Base-by-base conservation (phyloP, 2,113 vertebrate genomes). In the Actenoides hombroni region DNA sequence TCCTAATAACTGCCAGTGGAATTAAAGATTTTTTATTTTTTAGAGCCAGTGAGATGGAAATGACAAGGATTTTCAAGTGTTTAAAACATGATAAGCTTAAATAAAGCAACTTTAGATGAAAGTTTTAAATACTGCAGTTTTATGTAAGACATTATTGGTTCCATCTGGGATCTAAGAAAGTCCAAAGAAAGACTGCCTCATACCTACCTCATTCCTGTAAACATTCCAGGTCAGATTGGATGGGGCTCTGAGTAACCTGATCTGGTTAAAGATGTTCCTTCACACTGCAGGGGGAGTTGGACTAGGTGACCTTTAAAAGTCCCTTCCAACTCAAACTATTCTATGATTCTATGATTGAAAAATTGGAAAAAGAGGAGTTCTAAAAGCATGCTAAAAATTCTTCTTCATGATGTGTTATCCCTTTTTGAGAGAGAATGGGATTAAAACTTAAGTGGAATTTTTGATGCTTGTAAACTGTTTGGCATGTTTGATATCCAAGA, bases 141-240 rank as follows among this genome's bases (percentile, higher is more conserved):
- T 88, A 64, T 76, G n/a, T 83, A 83, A 25, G 53, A 5, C 4
- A 28, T 7, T 21, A 28, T 21, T 75, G 13, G 6, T 75, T 90
- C 90, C 16, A 71, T 0, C 5, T 0, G 0, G 9, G 16, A 89
- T 5, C 3, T 77, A n/a, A 81, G 13, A 29, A 5, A 21, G 18
- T 29, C 13, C 8, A n/a, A 54, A 83, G 7, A 31, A 83, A n/a
- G 18, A 65, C 24, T n/a, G 25, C 1, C 7, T 7, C 12, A 17
- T 37, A 5, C 12, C 20, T 56, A 16, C 23, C 3, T 29, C 20
- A 65, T 11, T 9, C 60, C 11, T 53, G 57, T 33, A 71, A 83
- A 56, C 11, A 64, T 39, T 59, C 10, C 23, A 31, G 13, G 7
- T 35, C 44, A 64, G 13, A 8, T 13, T 35, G 18, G 7, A 68